A percentile compares a stretch with the other conserved stretches of the same genome.
Evolutionary conservation across 2,113 vertebrate genomes (phyloP).

Genomic region (Xerus inauris): DNA sequence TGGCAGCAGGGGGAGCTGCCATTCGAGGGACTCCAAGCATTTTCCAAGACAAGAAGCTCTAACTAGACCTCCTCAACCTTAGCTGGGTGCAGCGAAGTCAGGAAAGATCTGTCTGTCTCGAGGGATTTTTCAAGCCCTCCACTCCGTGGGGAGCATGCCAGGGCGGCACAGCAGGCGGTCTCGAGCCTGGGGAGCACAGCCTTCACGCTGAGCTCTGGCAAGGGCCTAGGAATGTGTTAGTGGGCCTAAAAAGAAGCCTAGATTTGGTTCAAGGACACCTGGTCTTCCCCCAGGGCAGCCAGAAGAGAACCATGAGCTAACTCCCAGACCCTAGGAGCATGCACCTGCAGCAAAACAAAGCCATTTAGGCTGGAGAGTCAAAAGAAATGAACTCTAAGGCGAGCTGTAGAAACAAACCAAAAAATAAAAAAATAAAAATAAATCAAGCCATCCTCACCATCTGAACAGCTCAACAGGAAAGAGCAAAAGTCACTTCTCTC

Average conservation of each 20-base stretch:
- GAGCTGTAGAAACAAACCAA: no score
- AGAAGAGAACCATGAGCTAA: not conserved
- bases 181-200: no score
- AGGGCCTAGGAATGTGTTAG: fast-evolving
- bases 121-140: no score
- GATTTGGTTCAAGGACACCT: not conserved
- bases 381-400: not conserved
- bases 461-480: not conserved
- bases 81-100: not conserved
- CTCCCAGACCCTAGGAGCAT: not conserved
- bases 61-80: not conserved
- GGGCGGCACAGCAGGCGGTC: no score
- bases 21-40: fast-evolving
- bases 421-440: no score
- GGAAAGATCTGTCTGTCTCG: fast-evolving
- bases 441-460: not conserved
- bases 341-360: not conserved
- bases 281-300: not conserved
- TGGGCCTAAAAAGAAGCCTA: not conserved
- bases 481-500: not conserved
- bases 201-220: not conserved
- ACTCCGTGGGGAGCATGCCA: not conserved
- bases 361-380: not conserved
- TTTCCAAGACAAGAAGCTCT: not conserved
- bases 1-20: fast-evolving